Conservation (phyloP, 2,888 invertebrate genomes). For the Pyrrhia umbra region DNA sequence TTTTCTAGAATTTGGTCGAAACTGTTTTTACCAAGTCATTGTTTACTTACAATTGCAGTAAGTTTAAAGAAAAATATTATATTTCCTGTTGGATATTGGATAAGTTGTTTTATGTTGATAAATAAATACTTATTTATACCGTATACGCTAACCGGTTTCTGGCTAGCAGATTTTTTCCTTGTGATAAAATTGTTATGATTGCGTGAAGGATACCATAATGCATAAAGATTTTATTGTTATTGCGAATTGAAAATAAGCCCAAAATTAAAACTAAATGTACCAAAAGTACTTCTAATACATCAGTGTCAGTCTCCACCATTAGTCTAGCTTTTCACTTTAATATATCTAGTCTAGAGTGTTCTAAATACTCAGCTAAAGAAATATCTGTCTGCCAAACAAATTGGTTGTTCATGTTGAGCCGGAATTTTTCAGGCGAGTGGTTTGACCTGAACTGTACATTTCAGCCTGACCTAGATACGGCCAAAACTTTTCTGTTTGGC, state of each 20-base stretch:
- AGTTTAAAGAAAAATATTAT: neutral
- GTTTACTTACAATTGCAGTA: neutral
- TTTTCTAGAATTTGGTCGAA: neutral
- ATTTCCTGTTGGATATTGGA: neutral
- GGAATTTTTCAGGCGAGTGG: conserved; percentile 60
- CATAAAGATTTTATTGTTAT: neutral
- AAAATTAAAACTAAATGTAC: neutral
- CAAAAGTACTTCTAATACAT: neutral
- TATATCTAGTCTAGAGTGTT: conserved; percentile 12
- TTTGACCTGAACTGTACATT: conserved; percentile 63
- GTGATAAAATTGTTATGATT: neutral
- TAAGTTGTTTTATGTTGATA: neutral
- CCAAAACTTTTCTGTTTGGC: conserved; percentile 50
- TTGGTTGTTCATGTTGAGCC: conserved; percentile 46
- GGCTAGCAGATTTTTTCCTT: conserved; percentile 3
- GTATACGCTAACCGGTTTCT: neutral
- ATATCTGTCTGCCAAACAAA: conserved; percentile 51
- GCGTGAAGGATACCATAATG: neutral
- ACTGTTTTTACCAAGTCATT: too few relatives aligned
- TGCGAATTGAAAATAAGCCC: neutral
- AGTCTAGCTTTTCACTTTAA: conserved; percentile 17
- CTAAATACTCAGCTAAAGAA: conserved; percentile 37
- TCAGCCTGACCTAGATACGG: conserved; percentile 67
- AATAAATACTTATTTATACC: neutral
- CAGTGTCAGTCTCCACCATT: conserved; percentile 4